Evolutionary conservation across 2,888 invertebrate genomes (phyloP), one percentile per base, ranked within the genome.

Genomic region (Cantharis nigra): DNA sequence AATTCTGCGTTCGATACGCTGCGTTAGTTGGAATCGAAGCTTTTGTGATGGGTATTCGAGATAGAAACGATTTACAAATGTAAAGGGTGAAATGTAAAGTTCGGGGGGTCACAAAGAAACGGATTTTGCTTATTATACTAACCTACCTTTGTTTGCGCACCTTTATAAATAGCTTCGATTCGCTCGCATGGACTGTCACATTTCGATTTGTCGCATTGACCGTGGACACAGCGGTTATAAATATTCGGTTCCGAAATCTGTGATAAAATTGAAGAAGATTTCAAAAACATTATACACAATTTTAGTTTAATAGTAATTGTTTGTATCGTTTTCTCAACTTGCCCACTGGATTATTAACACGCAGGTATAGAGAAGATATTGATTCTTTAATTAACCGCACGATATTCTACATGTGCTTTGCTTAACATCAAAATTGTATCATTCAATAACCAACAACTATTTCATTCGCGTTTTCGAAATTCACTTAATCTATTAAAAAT

Each of bases 71-170:
- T n/a, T 49, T 49, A 49, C 49, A 49, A 49, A 49, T 49, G 49
- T 49, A 49, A 49, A 13, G 49, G 49, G 49, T 49, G 49, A 49
- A 49, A 49, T n/a, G 65, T 67, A 67, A 67, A 67, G 65, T 67
- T 67, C 23, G 65, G 26, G 10, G 65, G 65, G 65, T 67, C 65
- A 23, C 23, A 16, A 77, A 18, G 69, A 69, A 63, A 71, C 74
- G 71, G 72, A 74, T 74, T 76, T 72, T 20, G 71, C 69, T 69
- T 79, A 77, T 75, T 78, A 79, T 77, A 80, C 81, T 81, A 79
- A 81, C 81, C 81, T 81, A 81, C 81, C 81, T 81, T 80, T 79
- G 78, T 74, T 79, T 80, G 81, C 81, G 81, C 81, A 81, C 81
- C 81, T 81, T 80, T 81, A 81, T 78, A 81, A 81, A 81, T 81